Conservation (phyloP, 2,888 invertebrate species). For the Rhogogaster chlorosoma region DNA sequence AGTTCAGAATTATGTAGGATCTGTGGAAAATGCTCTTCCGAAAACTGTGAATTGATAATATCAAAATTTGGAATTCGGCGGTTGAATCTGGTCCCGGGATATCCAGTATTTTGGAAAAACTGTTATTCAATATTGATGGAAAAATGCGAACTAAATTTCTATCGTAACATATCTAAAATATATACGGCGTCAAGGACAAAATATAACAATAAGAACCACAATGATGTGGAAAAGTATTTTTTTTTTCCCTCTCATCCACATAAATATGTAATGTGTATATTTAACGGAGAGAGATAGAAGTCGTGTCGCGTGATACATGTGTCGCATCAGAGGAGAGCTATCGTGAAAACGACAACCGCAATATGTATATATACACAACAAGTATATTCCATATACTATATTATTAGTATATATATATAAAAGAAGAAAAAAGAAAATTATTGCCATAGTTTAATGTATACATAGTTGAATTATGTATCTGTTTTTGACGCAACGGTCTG, state of each 20-base stretch:
- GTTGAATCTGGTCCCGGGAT: too few relatives aligned
- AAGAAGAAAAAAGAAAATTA: background rate
- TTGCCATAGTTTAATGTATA: background rate
- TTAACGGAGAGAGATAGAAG: background rate
- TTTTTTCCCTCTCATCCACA: background rate
- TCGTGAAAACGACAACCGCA: background rate
- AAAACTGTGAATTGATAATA: too few relatives aligned
- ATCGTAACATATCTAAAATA: background rate
- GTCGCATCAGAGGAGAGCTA: background rate
- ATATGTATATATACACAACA: background rate
- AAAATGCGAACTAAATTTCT: too few relatives aligned
- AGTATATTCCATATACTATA: background rate
- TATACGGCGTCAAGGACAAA: background rate
- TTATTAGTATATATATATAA: background rate
- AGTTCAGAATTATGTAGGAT: too few relatives aligned
- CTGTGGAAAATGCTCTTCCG: too few relatives aligned
- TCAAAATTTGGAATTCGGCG: too few relatives aligned
- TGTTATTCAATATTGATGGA: too few relatives aligned
- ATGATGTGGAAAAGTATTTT: background rate
- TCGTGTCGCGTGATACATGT: background rate
- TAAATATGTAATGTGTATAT: background rate
- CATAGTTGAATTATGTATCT: slow-evolving; percentile 18
- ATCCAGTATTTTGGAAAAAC: too few relatives aligned
- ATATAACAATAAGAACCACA: background rate
- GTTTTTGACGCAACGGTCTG: slow-evolving; percentile 15